These are phyloP conservation scores for Carcinoscorpius rotundicauda DNA, from an alignment of 1,140 invertebrate species.

Conservation along the genomic window DNA sequence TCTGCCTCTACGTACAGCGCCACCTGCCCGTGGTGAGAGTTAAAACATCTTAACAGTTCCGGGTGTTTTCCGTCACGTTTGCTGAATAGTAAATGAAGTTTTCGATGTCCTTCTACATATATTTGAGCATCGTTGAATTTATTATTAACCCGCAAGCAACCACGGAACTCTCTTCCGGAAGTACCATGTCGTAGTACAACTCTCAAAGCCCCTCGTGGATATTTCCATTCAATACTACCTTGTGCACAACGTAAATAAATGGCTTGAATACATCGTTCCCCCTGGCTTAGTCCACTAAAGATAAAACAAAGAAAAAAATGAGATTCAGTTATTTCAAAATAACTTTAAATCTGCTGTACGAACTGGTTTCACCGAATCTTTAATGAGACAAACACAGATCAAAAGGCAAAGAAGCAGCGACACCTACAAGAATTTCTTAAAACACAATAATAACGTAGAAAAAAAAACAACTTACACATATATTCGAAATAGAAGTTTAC, in stretches of 20 bases:
- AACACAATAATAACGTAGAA: no score
- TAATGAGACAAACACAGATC: no score
- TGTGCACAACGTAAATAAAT: slow-evolving; percentile 61
- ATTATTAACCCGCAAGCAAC: slow-evolving; percentile 46
- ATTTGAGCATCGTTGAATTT: slow-evolving; percentile 42
- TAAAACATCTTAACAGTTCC: slow-evolving; percentile 41
- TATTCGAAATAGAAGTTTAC: no score
- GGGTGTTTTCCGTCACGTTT: slow-evolving; percentile 44
- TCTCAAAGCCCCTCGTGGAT: slow-evolving; percentile 56
- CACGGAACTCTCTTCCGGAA: slow-evolving; percentile 45
- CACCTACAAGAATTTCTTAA: no score
- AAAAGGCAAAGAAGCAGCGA: no score
- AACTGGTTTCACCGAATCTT: no score
- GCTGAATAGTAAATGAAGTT: slow-evolving; percentile 48
- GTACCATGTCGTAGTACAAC: slow-evolving; percentile 45
- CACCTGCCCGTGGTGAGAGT: slow-evolving; percentile 48
- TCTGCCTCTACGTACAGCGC: slow-evolving; percentile 58
- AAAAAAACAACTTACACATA: no score
- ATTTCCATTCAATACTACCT: slow-evolving; percentile 55
- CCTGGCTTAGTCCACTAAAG: background rate
- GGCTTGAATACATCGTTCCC: slow-evolving; percentile 49
- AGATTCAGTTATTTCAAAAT: no score
- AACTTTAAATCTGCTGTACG: no score
- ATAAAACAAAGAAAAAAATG: no score
- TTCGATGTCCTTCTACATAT: slow-evolving; percentile 53